Percentiles rank a stretch among this genome's conserved stretches.
phyloP scores from a whole-genome alignment of 92 coral and sea anemone species.

The Porites lobata region DNA sequence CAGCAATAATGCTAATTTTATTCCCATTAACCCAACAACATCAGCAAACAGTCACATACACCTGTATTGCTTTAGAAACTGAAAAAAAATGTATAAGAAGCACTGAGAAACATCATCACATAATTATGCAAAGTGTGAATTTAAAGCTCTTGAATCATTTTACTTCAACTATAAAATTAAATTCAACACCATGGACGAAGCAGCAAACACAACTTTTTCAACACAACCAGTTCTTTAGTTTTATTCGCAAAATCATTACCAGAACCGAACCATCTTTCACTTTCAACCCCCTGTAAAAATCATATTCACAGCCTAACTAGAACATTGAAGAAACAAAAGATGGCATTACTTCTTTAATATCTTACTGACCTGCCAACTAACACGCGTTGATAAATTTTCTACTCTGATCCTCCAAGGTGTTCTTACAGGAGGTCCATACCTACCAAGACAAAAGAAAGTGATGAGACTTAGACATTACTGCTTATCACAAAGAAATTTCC shows the following conservation, averaged over 20 bases:
- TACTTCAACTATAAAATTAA: no score
- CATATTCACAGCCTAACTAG: not conserved
- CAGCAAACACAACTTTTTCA: no score
- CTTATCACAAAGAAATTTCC: no score
- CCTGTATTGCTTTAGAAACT: not conserved
- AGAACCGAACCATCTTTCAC: no score
- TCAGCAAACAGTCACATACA: not conserved
- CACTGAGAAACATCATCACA: no score
- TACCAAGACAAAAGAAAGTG: slow-evolving; percentile 1
- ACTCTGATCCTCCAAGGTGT: slow-evolving; percentile 98
- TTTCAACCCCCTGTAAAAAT: not conserved
- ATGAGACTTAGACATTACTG: no score
- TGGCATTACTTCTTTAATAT: not conserved
- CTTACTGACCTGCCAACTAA: slow-evolving; percentile 96
- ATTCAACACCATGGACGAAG: no score
- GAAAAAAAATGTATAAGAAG: not conserved
- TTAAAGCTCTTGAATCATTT: no score
- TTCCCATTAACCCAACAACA: not conserved
- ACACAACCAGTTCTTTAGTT: no score
- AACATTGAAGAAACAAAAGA: no score
- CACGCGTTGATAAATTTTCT: slow-evolving; percentile 94
- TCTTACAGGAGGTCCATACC: slow-evolving; percentile 97
- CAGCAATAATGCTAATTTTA: not conserved
- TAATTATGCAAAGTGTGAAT: no score
- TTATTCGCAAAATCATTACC: no score